Evolutionary conservation across 1,140 invertebrate genomes (phyloP), one percentile per base, ranked within the genome.

Genomic region (Lysiphlebus fabarum): DNA sequence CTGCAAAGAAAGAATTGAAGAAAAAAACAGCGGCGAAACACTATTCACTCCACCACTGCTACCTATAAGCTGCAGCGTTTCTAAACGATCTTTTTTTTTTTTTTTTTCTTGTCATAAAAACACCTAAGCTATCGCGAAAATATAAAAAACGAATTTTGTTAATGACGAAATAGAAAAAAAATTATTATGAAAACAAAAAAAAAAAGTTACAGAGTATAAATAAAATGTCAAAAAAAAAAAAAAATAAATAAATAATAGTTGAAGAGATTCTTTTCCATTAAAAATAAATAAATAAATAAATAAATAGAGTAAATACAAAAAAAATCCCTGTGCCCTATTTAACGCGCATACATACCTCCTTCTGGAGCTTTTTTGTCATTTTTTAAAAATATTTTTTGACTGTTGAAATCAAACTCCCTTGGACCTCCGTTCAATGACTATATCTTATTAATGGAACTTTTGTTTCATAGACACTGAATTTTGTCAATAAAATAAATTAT

Each of bases 31-130:
- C 47, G 40, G 51, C 17, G 48, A 42, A 50, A 70, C 56, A 57
- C 70, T 17, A 17, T 17, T 1, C 17, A 60, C 64, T 67, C 69
- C 62, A 63, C 63, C 58, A 61, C 65, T 67, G 67, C 66, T 69
- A 68, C 66, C 65, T 68, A 70, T 70, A 71, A 70, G 70, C 76
- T 79, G 76, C 65, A 79, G 78, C 71, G 63, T 66, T 68, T 64
- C 68, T 75, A 71, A 26, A 65, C 59, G 59, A 61, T 64, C 41
- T 33, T 44, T 55, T 45, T 47, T 41, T 54, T n/a, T n/a, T n/a
- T 7, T 43, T 43, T 10, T 38, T 7, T 37, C 53, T n/a, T 38
- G 38, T 10, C n/a, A 40, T 33, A 53, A 33, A 45, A 54, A 42
- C 14, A 17, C 56, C 54, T 58, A 41, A 58, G 59, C 45, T 62